Conservation (phyloP, 1,140 invertebrate genomes). For the Tetranychus urticae region DNA sequence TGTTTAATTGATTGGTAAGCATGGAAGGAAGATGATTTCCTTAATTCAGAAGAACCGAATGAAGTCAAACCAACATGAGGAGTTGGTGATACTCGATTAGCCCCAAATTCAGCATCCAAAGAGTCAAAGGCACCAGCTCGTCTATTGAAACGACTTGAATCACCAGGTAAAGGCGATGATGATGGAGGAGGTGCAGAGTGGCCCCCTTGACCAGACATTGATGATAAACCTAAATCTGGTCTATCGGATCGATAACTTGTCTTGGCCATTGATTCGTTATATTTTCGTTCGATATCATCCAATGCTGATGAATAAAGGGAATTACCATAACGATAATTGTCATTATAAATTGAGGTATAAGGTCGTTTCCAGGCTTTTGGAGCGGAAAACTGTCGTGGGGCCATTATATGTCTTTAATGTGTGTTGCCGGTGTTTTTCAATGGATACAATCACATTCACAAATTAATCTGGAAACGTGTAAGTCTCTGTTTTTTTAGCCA, state of each 20-base stretch:
- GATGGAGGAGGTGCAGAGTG: background rate
- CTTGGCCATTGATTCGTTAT: constrained; percentile 5
- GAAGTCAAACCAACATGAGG: background rate
- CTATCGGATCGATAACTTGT: constrained; percentile 7
- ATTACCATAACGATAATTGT: constrained; percentile 15
- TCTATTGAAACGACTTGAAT: background rate
- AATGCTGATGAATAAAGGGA: constrained; percentile 14
- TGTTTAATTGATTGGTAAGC: background rate
- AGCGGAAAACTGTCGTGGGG: constrained; percentile 4
- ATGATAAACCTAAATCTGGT: constrained; percentile 8
- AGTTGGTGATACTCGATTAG: background rate
- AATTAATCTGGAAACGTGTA: no score
- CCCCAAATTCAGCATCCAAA: background rate
- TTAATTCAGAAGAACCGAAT: background rate
- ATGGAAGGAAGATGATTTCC: background rate
- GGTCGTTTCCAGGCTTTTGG: constrained; percentile 14
- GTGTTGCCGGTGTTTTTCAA: no score
- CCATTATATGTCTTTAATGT: background rate
- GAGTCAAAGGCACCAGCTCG: background rate
- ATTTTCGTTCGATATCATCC: constrained; percentile 13
- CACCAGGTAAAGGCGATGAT: background rate
- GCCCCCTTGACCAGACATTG: constrained; percentile 4
- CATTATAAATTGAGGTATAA: constrained; percentile 14
- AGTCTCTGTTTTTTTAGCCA: no score
- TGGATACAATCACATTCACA: no score